Percentiles rank a stretch among this genome's conserved stretches.
Conservation (phyloP, 2,888 invertebrate genomes). For the Drosophila nigritarsus region DNA sequence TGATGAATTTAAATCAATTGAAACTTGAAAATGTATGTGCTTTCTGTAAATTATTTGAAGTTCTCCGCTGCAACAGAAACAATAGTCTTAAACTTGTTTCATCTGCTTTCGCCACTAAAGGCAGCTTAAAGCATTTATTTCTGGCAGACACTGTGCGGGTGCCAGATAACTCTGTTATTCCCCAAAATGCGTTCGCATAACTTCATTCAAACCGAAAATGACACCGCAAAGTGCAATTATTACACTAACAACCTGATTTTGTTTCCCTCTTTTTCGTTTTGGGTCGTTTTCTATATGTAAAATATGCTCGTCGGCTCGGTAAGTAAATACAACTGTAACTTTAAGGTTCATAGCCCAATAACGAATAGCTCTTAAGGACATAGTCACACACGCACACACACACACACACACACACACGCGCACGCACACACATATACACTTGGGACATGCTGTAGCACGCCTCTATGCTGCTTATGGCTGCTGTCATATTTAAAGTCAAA, state of each 20-base stretch:
- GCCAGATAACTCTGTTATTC: background rate
- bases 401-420: background rate
- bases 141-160: background rate
- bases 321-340: conserved; percentile 64
- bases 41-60: background rate
- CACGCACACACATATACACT: background rate
- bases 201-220: conserved; percentile 66
- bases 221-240: conserved; percentile 73
- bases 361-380: conserved; percentile 63
- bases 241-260: conserved; percentile 64
- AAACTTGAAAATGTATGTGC: background rate
- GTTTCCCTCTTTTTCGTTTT: conserved; percentile 32
- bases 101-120: background rate
- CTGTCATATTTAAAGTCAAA: conserved; percentile 76
- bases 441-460: conserved; percentile 1
- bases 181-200: background rate
- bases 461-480: conserved; percentile 2
- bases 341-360: conserved; percentile 72
- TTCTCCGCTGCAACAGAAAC: background rate
- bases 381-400: conserved; percentile 20
- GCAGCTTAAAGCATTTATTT: background rate
- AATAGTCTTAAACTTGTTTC: background rate
- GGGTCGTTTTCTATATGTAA: background rate
- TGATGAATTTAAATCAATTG: background rate
- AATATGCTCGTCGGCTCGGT: conserved; percentile 12